Evolutionary conservation across 2,113 vertebrate species (phyloP), one percentile per base, ranked within the genome.

Genomic region (Himantopus leucocephalus): DNA sequence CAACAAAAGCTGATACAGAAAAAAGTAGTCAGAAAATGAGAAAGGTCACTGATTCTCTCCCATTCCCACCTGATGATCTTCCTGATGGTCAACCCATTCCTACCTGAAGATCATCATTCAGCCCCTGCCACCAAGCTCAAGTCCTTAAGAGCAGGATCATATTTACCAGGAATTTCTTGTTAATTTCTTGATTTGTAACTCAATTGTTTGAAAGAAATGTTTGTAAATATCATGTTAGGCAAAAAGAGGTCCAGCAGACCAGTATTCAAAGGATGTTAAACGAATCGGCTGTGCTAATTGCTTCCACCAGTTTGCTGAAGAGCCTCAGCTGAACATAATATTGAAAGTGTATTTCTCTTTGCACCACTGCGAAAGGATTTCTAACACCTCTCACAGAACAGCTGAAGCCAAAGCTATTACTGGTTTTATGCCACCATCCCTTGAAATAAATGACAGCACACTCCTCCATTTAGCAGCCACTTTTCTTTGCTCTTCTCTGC

Each of bases 401-500:
- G 85, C 50, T 89, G 92, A 84, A 60, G 59, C 29, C 14, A 8
- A 90, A 93, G 30, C 58, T 79, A 23, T 94, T 88, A 35, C 60
- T 82, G 62, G 16, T 95, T 90, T 93, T 56, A 48, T 50, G 32
- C 35, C 53, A 83, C 75, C 55, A 35, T 81, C 18, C 59, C 67
- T 92, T 50, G 26, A 71, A 83, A 53, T 24, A 93, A 87, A 82
- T 86, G 93, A 76, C 59, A 94, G 62, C 53, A 63, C 27, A 8
- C 17, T 86, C 60, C 73, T 71, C 52, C 27, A 48, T 90, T 90
- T 71, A 93, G 35, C 23, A 77, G 48, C 19, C 15, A 30, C 47
- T 97, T 95, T 34, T 34, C 70, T 72, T 85, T 95, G 85, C 14
- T 83, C 62, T 77, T 73, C 21, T 89, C 68, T 94, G 55, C 74